Evolutionary conservation across 2,113 vertebrate genomes (phyloP), one percentile per base, ranked within the genome.

Genomic region (Pseudopodoces humilis): DNA sequence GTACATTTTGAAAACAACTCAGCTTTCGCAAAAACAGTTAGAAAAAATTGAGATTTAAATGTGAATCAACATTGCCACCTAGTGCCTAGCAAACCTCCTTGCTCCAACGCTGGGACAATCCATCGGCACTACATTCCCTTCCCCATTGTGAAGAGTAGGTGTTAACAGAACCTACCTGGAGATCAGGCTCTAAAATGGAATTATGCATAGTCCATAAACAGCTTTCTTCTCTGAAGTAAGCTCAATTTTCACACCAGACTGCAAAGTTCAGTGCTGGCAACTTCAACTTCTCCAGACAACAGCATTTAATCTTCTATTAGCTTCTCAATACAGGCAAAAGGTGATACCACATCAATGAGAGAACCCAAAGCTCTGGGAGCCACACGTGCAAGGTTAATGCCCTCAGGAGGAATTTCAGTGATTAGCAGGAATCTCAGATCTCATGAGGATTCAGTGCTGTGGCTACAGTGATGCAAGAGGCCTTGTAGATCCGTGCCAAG

Each of bases 51-150:
- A 4, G 10, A 41, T 19, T 35, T 55, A 60, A 75, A 58, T 2
- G 1, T 43, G 91, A 91, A 78, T 31, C 96, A 90, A 96, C 62
- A 92, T 70, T 95, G 97, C 97, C 98, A 97, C 63, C 98, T 97
- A 96, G 97, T 47, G 98, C 94, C 35, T 3, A 30, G 30, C 23
- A 76, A 74, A 6, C 6, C 50, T 50, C 60, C 68, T 56, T 5
- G 13, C 77, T 62, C 22, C 9, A 14, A 62, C 27, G 11, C 28
- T 9, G 10, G 43, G 41, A 72, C 7, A 9, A 33, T 11, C 28
- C 69, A 47, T 4, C 3, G 2, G 46, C 35, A 58, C 2, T 2
- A 0, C 23, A 2, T 18, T 52, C 24, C 52, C 33, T 46, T n/a
- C 16, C 50, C 68, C 39, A 47, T 11, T 22, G 20, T 17, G 19